Evolutionary conservation across 2,797 vertebrate species (phyloP).

Genomic region (Eurystomus glaucurus): DNA sequence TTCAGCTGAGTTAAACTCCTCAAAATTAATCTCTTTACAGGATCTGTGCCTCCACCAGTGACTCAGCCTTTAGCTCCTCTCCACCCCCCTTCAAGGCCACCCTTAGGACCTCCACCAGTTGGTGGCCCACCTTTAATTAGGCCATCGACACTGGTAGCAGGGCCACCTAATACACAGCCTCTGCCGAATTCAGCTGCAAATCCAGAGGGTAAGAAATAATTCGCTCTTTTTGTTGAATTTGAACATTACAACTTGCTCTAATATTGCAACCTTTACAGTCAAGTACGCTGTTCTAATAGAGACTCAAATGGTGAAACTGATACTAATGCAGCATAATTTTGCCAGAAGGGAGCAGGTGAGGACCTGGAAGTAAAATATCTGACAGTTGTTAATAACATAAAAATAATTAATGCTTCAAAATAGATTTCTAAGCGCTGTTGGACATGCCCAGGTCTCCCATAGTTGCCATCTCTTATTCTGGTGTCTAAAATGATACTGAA

Average conservation of each 20-base stretch:
- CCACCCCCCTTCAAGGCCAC: constrained; percentile 83
- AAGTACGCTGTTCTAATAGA: neutral
- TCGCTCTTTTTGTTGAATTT: neutral
- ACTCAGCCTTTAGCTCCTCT: constrained; percentile 83
- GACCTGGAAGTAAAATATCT: neutral
- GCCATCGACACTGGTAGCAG: constrained; percentile 72
- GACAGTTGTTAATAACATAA: neutral
- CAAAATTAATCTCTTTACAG: constrained; percentile 77
- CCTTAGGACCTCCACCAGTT: constrained; percentile 82
- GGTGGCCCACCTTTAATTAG: constrained; percentile 81
- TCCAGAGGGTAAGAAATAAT: constrained; percentile 83
- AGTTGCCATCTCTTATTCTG: neutral
- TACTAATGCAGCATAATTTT: neutral
- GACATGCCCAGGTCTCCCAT: neutral
- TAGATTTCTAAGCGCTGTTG: neutral
- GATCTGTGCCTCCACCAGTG: constrained; percentile 82
- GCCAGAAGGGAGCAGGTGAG: neutral
- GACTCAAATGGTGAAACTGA: neutral
- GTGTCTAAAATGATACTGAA: neutral
- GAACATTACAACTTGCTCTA: neutral
- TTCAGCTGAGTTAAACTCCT: neutral
- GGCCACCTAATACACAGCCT: constrained; percentile 76
- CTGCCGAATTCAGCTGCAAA: constrained; percentile 73
- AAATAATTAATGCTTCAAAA: neutral
- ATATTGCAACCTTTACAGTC: neutral